Evolutionary conservation across 2,797 vertebrate genomes (phyloP).

Genomic region (Aulostomus chinensis): DNA sequence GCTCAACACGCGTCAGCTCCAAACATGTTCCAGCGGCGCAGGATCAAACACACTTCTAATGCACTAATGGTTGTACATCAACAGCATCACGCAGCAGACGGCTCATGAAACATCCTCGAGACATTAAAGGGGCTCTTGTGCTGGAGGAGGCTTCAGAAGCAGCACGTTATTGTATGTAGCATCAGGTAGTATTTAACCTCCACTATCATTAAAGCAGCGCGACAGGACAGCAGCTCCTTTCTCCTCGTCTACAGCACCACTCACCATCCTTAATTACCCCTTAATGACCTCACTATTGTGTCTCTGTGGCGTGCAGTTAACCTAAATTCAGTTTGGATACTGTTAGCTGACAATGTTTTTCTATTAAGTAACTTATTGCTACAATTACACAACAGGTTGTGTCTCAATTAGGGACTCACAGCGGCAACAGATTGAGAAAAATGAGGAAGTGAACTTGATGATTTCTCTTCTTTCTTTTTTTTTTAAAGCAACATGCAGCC

Average conservation of each 20-base stretch:
- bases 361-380: too few species aligned
- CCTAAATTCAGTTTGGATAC: too few species aligned
- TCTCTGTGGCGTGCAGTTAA: too few species aligned
- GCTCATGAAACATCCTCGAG: slow-evolving; percentile 18
- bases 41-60: too few species aligned
- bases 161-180: slow-evolving; percentile 4
- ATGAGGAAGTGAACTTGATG: too few species aligned
- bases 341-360: too few species aligned
- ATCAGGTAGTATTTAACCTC: slow-evolving; percentile 39
- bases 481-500: too few species aligned
- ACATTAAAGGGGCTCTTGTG: slow-evolving; percentile 7
- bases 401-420: too few species aligned
- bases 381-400: too few species aligned
- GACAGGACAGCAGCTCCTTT: slow-evolving; percentile 7
- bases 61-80: too few species aligned
- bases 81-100: neutral
- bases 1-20: slow-evolving; percentile 15
- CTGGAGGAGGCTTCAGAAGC: slow-evolving; percentile 24
- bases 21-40: slow-evolving; percentile 4
- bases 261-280: slow-evolving; percentile 46
- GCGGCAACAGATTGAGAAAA: too few species aligned
- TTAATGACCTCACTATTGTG: slow-evolving; percentile 35
- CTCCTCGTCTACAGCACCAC: slow-evolving; percentile 26
- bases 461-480: too few species aligned
- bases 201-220: slow-evolving; percentile 40